Evolutionary conservation across 2,888 invertebrate genomes (phyloP).

Genomic region (Candidula unifasciata): DNA sequence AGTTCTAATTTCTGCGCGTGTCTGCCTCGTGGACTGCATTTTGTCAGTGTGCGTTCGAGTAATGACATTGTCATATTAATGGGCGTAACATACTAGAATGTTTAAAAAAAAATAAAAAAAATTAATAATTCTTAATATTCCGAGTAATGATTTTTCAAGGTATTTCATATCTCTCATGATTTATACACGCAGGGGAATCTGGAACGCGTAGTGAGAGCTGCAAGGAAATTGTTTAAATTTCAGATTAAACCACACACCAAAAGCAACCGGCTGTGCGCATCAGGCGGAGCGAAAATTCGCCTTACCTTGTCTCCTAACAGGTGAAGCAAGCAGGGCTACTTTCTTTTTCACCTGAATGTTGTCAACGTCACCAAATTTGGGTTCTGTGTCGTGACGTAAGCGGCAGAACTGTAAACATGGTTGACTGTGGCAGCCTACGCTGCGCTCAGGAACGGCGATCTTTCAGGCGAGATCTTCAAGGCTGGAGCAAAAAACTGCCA

Average conservation of each 20-base stretch:
- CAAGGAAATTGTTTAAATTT: too few relatives aligned
- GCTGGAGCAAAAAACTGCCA: constrained; percentile 78
- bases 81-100: not conserved
- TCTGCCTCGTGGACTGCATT: not conserved
- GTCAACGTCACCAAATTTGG: constrained; percentile 66
- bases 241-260: too few relatives aligned
- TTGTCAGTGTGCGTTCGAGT: constrained; percentile 10
- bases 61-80: not conserved
- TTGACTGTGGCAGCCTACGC: constrained; percentile 76
- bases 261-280: not conserved
- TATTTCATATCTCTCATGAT: too few relatives aligned
- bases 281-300: not conserved
- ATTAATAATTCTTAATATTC: too few relatives aligned
- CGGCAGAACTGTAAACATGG: constrained; percentile 72
- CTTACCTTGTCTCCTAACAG: not conserved
- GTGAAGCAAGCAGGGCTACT: constrained; percentile 33
- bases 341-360: constrained; percentile 51
- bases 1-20: constrained; percentile 1
- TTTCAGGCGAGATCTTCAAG: constrained; percentile 77
- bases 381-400: constrained; percentile 68
- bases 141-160: too few relatives aligned
- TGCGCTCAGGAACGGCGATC: constrained; percentile 75
- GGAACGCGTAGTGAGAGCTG: too few relatives aligned
- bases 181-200: not conserved
- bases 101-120: too few relatives aligned